Evolutionary conservation across 2,113 vertebrate species (phyloP), one percentile per base, ranked within the genome.

Genomic region (Phyllostomus discolor): DNA sequence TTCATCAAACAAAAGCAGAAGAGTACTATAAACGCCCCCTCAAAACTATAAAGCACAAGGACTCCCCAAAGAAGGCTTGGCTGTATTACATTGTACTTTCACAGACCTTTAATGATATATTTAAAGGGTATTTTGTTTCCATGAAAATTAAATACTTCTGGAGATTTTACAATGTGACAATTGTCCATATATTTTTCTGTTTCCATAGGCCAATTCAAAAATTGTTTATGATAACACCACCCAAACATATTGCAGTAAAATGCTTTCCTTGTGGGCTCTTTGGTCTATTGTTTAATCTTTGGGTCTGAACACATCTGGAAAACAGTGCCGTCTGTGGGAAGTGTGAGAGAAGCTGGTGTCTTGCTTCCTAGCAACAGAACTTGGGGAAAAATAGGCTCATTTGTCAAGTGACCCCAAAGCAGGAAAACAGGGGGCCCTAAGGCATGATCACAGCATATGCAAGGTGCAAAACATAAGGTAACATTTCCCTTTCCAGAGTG

Each of bases 291-390:
- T 88, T 97, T 97, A 97, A 93, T 97, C 89, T 54, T 67, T 93
- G 31, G 43, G 62, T 93, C 72, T 96, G 97, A 96, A 78, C 97
- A 98, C 97, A 97, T 97, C 95, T 97, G 62, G 90, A 96, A 88
- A 90, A 91, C 96, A 97, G 97, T 69, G 96, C 95, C 97, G 95
- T 97, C 97, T 86, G 96, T 95, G 91, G 97, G 95, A 98, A 97
- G 95, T 97, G 79, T 97, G 95, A 97, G 95, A 97, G 96, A 97
- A 98, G 97, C 96, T 97, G 95, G 97, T 98, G 98, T 92, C 86
- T 90, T 1, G 96, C 98, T 98, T 97, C 98, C 98, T 98, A 98
- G 98, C 98, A 98, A 98, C 98, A 97, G 98, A 95, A 95, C 93
- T 97, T 97, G 87, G 70, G 73, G 97, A 95, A 98, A 98, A 97